Percentiles rank a stretch among this genome's conserved stretches.
Evolutionary conservation across 2,113 vertebrate genomes (phyloP).

Genomic region (Alethe castanea): DNA sequence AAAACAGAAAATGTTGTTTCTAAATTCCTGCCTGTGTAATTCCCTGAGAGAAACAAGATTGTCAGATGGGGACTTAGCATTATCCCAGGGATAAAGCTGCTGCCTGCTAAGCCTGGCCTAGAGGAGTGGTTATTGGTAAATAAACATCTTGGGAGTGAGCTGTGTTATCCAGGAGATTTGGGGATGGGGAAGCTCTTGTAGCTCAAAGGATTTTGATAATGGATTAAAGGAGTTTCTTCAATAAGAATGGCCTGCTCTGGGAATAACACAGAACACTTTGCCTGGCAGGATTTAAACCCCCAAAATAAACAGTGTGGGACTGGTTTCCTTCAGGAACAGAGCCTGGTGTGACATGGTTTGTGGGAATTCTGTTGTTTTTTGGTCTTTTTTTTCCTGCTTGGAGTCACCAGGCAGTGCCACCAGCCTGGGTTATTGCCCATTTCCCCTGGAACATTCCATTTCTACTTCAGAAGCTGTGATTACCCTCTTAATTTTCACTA

Average conservation of each 20-base stretch:
- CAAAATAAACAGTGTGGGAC: not conserved
- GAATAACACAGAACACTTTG: not conserved
- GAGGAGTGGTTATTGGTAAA: slow-evolving; percentile 38
- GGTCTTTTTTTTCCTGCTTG: not conserved
- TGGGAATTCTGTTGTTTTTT: not conserved
- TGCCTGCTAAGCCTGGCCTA: slow-evolving; percentile 28
- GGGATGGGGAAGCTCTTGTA: not conserved
- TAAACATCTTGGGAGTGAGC: slow-evolving; percentile 26
- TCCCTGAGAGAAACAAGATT: slow-evolving; percentile 11
- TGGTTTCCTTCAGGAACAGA: not conserved
- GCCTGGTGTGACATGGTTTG: no score
- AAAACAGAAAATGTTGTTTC: not conserved
- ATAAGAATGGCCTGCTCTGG: not conserved
- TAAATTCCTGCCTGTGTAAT: slow-evolving; percentile 39
- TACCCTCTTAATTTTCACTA: not conserved
- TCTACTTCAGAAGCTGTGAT: not conserved
- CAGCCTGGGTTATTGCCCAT: not conserved
- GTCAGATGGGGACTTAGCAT: slow-evolving; percentile 20
- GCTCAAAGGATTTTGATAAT: slow-evolving; percentile 1
- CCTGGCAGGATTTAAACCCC: not conserved
- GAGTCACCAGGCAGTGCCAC: not conserved
- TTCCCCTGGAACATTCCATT: not conserved
- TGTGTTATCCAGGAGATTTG: slow-evolving; percentile 13
- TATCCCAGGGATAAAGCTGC: slow-evolving; percentile 52
- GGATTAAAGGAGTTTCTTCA: slow-evolving; percentile 4